Base-by-base conservation (phyloP, 2,888 invertebrate species). In the Cerastis leucographa region DNA sequence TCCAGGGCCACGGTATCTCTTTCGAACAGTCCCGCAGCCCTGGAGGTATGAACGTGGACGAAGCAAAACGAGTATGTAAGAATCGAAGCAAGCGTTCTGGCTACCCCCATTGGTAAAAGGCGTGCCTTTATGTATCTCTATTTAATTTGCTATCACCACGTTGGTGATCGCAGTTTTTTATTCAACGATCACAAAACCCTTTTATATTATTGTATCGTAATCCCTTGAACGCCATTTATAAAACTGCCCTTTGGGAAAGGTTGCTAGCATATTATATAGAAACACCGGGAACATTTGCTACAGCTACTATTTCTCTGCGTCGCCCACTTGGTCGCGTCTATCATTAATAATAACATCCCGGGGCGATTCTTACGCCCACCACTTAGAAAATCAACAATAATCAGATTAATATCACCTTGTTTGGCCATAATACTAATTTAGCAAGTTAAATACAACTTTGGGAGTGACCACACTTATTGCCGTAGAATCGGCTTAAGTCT, bases 371-470 rank as follows among this genome's bases (percentile, higher is more conserved):
- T 19, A 46, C 76, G 64, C 76, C 76, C 56, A 59, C 64, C 67
- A 42, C 75, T 81, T 67, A n/a, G 42, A 44, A 80, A 76, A 71
- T 46, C 44, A 71, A 69, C 68, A 54, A 65, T 72, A 59, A 71
- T 81, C 51, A 17, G 56, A 76, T 81, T 69, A 61, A n/a, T 42
- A 59, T 61, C 35, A 14, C 8, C 22, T 46, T 62, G 25, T 56
- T 67, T 68, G 14, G 5, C 19, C 19, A 19, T 56, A 35, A 67
- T 44, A 44, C 56, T 71, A 75, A 46, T 46, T 75, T 51, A n/a
- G 9, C 35, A 3, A 19, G 22, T 46, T 74, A 59, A 79, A 69
- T 79, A 49, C 14, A 29, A 42, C 19, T 44, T 66, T 35, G 61
- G 17, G 46, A 19, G 25, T 11, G 9, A 61, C 35, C 35, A 61